A percentile compares a stretch with the other conserved stretches of the same genome.
Evolutionary conservation across 2,797 vertebrate species (phyloP).

Genomic region (Anableps anableps): DNA sequence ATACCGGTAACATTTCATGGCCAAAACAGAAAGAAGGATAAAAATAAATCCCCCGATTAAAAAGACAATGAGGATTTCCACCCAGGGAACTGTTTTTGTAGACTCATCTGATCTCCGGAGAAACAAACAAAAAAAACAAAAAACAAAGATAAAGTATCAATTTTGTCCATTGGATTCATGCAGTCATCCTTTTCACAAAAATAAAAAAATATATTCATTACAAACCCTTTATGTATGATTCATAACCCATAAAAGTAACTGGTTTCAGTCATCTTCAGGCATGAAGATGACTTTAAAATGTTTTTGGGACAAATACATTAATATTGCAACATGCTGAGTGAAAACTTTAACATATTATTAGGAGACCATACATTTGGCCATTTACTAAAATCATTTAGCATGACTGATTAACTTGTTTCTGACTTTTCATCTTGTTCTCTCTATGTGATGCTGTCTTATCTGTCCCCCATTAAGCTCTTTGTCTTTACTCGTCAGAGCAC

Average conservation of each 20-base stretch:
- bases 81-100: background rate
- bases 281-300: too few relatives aligned
- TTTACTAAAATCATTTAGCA: background rate
- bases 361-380: background rate
- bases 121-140: background rate
- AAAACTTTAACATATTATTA: background rate
- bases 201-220: background rate
- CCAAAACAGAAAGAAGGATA: constrained; percentile 41
- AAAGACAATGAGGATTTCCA: constrained; percentile 47
- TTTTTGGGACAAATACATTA: background rate
- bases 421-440: background rate
- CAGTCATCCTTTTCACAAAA: background rate
- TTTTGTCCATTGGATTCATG: background rate
- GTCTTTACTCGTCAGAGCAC: too few relatives aligned
- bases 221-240: background rate
- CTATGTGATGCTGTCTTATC: background rate
- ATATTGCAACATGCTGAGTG: background rate
- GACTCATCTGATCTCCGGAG: constrained; percentile 1
- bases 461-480: background rate
- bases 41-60: constrained; percentile 50
- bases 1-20: constrained; percentile 55
- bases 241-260: background rate
- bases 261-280: background rate
- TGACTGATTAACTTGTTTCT: background rate
- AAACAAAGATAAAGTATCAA: background rate